Percentiles rank a stretch among this genome's conserved stretches.
These are phyloP conservation scores for Hemaris fuciformis DNA, from an alignment of 2,888 invertebrate species.

Conservation along the genomic window DNA sequence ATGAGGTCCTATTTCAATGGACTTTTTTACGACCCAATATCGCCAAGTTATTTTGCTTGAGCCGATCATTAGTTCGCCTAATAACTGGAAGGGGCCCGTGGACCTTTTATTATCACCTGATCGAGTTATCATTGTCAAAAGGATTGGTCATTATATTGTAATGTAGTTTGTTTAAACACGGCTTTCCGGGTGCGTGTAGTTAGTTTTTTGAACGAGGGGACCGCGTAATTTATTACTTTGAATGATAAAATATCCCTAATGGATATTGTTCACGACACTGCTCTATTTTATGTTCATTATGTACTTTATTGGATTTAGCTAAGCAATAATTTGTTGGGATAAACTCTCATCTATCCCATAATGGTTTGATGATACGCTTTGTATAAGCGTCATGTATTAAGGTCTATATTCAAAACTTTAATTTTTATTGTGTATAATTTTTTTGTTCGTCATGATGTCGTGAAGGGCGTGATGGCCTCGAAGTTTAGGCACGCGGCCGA, in stretches of 20 bases:
- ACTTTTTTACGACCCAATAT: conserved; percentile 61
- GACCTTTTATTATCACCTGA: conserved; percentile 55
- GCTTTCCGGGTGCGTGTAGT: conserved; percentile 52
- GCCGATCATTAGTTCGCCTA: conserved; percentile 65
- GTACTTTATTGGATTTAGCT: conserved; percentile 4
- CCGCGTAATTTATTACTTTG: conserved; percentile 65
- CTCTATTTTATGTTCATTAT: conserved; percentile 52
- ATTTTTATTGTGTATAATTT: not conserved
- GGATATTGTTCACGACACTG: conserved; percentile 67
- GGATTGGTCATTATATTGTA: conserved; percentile 69
- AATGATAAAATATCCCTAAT: conserved; percentile 72
- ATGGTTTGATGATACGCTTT: not conserved
- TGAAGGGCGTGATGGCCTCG: no score
- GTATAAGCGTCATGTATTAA: not conserved
- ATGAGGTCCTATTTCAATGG: conserved; percentile 60
- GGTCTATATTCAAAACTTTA: not conserved
- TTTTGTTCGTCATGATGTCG: no score
- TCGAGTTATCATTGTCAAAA: conserved; percentile 63
- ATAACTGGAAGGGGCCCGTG: conserved; percentile 54
- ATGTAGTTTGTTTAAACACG: conserved; percentile 75
- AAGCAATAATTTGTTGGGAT: not conserved
- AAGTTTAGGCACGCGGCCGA: no score
- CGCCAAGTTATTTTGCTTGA: conserved; percentile 62
- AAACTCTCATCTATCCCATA: no score
- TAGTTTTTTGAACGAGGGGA: conserved; percentile 54